These are phyloP conservation scores for Scylla paramamosain DNA, from an alignment of 1,140 invertebrate genomes.

Conservation along the genomic window DNA sequence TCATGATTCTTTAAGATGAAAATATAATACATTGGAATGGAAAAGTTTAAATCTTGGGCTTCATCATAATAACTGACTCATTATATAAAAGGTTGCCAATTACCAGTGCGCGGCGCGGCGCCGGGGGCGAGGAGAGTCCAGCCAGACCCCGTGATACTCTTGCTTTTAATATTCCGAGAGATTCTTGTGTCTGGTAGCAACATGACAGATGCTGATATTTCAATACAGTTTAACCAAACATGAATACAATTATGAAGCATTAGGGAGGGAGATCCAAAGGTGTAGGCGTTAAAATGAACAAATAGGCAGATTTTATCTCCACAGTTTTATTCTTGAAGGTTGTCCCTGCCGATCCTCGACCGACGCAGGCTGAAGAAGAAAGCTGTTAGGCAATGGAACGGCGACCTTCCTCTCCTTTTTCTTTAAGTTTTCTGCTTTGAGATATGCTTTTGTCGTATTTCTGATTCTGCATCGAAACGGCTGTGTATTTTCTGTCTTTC, in stretches of 20 bases:
- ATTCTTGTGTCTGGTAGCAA: neutral
- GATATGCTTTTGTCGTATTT: neutral
- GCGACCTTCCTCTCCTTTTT: neutral
- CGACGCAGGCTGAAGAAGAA: neutral
- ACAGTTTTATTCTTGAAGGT: no score
- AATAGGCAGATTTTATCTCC: no score
- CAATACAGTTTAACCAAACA: no score
- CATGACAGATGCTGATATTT: no score
- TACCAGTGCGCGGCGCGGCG: neutral
- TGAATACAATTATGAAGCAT: no score
- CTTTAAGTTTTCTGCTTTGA: neutral
- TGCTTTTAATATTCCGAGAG: neutral
- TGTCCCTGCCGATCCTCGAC: no score
- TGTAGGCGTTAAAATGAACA: no score
- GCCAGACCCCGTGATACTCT: neutral
- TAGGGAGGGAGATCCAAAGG: no score
- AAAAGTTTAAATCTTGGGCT: neutral
- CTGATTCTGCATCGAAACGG: neutral
- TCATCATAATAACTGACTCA: slow-evolving; percentile 23
- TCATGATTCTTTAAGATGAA: neutral
- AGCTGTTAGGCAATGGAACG: neutral
- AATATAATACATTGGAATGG: slow-evolving; percentile 3
- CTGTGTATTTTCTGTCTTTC: neutral
- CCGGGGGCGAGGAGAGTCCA: neutral
- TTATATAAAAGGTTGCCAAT: slow-evolving; percentile 2